phyloP scores from a whole-genome alignment of 2,113 vertebrate species.

The Atlantisia rogersi region DNA sequence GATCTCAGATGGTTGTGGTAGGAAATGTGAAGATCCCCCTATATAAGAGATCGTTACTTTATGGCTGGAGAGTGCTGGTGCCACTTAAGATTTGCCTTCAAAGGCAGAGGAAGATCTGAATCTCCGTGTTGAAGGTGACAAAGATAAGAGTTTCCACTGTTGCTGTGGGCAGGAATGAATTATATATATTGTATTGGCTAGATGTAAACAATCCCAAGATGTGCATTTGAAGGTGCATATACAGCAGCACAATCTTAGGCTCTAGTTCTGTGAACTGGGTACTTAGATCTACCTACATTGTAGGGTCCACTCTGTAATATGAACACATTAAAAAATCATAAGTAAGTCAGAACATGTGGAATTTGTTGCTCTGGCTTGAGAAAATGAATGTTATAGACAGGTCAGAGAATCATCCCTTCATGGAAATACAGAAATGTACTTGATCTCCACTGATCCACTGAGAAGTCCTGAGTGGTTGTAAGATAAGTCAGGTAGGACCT shows the following conservation, averaged over 20 bases:
- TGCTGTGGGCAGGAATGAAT: background rate
- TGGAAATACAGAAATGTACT: background rate
- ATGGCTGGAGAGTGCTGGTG: background rate
- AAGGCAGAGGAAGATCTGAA: background rate
- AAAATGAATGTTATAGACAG: background rate
- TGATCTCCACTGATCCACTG: background rate
- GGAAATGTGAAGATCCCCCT: background rate
- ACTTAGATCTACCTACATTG: accelerated
- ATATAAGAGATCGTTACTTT: background rate
- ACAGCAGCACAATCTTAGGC: background rate
- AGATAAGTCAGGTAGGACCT: background rate
- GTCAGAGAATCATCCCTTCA: background rate
- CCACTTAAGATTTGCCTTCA: background rate
- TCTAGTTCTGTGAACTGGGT: background rate
- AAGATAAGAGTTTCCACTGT: background rate
- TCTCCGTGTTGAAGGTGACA: background rate
- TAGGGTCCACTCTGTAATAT: background rate
- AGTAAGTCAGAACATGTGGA: background rate
- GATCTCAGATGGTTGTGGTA: background rate
- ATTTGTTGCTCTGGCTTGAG: background rate
- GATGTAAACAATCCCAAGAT: background rate
- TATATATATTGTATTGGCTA: background rate
- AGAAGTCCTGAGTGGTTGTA: background rate
- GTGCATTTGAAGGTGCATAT: background rate
- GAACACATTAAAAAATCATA: background rate